Evolutionary conservation across 1,140 invertebrate species (phyloP).

Genomic region (Hylyphantes graminicola): DNA sequence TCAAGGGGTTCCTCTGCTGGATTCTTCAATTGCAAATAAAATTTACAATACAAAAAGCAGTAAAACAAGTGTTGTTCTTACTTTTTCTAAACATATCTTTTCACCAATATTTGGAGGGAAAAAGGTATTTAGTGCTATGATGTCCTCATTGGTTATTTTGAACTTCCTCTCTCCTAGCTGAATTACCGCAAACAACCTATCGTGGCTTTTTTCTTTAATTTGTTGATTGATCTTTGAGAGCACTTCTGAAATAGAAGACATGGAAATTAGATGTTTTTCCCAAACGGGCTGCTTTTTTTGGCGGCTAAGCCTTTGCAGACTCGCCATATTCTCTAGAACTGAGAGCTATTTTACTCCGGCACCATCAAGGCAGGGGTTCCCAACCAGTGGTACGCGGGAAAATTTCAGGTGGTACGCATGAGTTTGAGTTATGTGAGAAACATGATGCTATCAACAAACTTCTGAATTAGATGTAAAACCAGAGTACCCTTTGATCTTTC

Average conservation of each 20-base stretch:
- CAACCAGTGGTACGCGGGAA: too few relatives aligned
- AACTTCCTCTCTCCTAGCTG: conserved; percentile 7
- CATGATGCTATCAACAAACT: too few relatives aligned
- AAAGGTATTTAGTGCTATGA: conserved; percentile 54
- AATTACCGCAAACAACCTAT: conserved; percentile 34
- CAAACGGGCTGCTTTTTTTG: too few relatives aligned
- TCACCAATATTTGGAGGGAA: conserved; percentile 62
- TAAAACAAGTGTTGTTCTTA: neutral
- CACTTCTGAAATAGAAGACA: conserved; percentile 18
- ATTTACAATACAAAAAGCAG: neutral
- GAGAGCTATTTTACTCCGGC: too few relatives aligned
- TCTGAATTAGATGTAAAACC: too few relatives aligned
- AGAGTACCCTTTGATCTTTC: too few relatives aligned
- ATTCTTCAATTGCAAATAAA: neutral
- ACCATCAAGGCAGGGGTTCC: too few relatives aligned
- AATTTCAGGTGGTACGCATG: too few relatives aligned
- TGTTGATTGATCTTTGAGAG: conserved; percentile 33
- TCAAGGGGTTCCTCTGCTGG: too few relatives aligned
- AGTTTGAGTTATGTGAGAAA: too few relatives aligned
- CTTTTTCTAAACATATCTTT: conserved; percentile 62
- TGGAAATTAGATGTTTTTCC: neutral
- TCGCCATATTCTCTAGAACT: too few relatives aligned
- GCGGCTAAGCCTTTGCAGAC: too few relatives aligned
- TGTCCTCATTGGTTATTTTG: conserved; percentile 60
- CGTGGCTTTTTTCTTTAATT: conserved; percentile 44